Conservation (phyloP, 1,140 invertebrate species). For the fruit fly (Drosophila melanogaster) region DNA sequence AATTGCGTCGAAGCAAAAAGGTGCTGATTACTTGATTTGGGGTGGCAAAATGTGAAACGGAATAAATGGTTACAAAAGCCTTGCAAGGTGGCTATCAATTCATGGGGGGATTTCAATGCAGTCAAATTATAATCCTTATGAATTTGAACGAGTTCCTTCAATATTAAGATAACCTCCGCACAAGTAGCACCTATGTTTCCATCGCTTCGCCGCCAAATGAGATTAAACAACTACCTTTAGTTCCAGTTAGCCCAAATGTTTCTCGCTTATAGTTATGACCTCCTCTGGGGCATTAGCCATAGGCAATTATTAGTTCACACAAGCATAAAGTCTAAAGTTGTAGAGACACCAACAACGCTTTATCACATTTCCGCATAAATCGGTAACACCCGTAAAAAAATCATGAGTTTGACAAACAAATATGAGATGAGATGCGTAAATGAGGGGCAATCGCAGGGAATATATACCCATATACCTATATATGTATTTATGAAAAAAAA, state of each 20-base stretch:
- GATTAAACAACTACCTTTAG: conserved; percentile 30
- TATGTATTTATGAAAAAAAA: conserved; percentile 17
- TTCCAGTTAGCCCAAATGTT: conserved; percentile 28
- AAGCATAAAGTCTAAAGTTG: conserved; percentile 55
- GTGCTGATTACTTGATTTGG: conserved; percentile 69
- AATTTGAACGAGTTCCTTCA: no score
- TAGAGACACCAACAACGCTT: conserved; percentile 31
- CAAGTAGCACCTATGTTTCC: no score
- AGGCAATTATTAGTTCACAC: conserved; percentile 75
- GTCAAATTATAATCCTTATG: no score
- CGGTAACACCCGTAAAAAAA: conserved; percentile 74
- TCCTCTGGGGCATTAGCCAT: conserved; percentile 40
- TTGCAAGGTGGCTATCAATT: conserved; percentile 1
- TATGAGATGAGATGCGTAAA: conserved; percentile 38
- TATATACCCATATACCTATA: conserved; percentile 8
- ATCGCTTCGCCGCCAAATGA: background rate
- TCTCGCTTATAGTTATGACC: conserved; percentile 16
- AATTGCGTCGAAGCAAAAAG: conserved; percentile 62
- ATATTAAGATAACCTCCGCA: background rate
- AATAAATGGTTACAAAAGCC: conserved; percentile 10
- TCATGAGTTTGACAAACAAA: conserved; percentile 73
- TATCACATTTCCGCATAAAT: conserved; percentile 78
- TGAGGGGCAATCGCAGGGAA: conserved; percentile 40
- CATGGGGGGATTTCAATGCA: no score
- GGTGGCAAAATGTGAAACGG: conserved; percentile 52